These are phyloP conservation scores for Amazona guildingii DNA, from an alignment of 2,113 vertebrate species.

Conservation along the genomic window DNA sequence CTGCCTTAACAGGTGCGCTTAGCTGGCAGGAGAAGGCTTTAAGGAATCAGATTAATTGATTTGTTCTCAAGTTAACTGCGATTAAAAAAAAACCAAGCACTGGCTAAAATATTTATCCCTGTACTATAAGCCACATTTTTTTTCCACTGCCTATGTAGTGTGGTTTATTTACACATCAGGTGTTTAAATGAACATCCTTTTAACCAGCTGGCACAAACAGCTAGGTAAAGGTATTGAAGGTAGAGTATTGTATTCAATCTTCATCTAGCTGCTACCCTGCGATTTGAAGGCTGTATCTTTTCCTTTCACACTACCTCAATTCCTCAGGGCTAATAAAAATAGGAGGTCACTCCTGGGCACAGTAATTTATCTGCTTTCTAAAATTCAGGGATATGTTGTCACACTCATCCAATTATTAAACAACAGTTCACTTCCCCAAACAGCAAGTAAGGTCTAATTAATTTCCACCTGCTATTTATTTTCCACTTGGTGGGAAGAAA, in stretches of 20 bases:
- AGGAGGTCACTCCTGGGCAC: neutral
- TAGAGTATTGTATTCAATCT: neutral
- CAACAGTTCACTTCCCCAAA: conserved; percentile 43
- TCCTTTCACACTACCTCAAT: neutral
- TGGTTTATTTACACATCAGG: neutral
- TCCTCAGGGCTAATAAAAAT: conserved; percentile 33
- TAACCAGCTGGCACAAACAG: conserved; percentile 15
- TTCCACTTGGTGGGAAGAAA: neutral
- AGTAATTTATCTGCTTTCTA: conserved; percentile 42
- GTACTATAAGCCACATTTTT: neutral
- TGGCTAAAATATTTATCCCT: neutral
- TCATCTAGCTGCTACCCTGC: neutral
- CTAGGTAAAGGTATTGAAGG: conserved; percentile 7
- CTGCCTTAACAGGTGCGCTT: conserved; percentile 4
- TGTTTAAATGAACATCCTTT: conserved; percentile 27
- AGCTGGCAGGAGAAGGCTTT: neutral
- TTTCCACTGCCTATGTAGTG: neutral
- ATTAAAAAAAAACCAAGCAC: neutral
- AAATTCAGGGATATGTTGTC: conserved; percentile 36
- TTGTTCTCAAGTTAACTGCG: neutral
- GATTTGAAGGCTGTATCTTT: neutral
- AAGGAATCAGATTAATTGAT: neutral
- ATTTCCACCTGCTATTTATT: conserved; percentile 44
- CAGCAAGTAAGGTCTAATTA: conserved; percentile 25
- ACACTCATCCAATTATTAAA: conserved; percentile 16